Conservation (phyloP, 2,888 invertebrate genomes). For the Dicycla oo region DNA sequence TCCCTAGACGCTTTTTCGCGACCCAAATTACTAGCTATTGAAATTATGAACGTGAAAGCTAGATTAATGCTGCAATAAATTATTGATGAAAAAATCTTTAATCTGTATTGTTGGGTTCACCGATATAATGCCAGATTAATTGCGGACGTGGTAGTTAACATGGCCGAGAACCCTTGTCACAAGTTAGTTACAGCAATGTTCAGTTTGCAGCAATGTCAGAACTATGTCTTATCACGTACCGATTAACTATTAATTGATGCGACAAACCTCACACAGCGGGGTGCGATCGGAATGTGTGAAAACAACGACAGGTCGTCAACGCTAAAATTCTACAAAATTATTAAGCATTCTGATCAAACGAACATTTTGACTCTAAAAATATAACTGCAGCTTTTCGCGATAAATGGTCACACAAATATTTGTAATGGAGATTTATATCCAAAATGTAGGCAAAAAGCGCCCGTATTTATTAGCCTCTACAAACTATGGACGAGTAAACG, state of each 20-base stretch:
- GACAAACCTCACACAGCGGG: conserved; percentile 17
- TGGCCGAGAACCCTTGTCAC: conserved; percentile 45
- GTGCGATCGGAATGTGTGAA: conserved; percentile 11
- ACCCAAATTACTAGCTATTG: conserved; percentile 37
- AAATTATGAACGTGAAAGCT: conserved; percentile 23
- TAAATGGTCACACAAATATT: conserved; percentile 53
- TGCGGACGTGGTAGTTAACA: conserved; percentile 22
- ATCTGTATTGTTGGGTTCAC: conserved; percentile 28
- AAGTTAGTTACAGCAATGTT: conserved; percentile 45
- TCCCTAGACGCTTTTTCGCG: conserved; percentile 29
- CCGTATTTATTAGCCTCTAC: conserved; percentile 32
- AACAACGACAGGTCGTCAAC: neutral
- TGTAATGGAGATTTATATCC: conserved; percentile 48
- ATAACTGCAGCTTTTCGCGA: conserved; percentile 35
- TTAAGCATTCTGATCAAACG: conserved; percentile 23
- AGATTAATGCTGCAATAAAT: conserved; percentile 30
- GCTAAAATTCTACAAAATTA: conserved; percentile 27
- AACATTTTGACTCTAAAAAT: conserved; percentile 38
- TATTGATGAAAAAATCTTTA: conserved; percentile 20
- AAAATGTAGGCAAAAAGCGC: conserved; percentile 38
- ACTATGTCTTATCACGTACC: conserved; percentile 27
- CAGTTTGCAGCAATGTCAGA: conserved; percentile 39
- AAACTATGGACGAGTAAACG: conserved; percentile 30
- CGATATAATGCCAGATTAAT: conserved; percentile 42
- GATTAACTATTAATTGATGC: conserved; percentile 33